Base-by-base conservation (phyloP, 2,888 invertebrate genomes). In the Ferdinandea cuprea region DNA sequence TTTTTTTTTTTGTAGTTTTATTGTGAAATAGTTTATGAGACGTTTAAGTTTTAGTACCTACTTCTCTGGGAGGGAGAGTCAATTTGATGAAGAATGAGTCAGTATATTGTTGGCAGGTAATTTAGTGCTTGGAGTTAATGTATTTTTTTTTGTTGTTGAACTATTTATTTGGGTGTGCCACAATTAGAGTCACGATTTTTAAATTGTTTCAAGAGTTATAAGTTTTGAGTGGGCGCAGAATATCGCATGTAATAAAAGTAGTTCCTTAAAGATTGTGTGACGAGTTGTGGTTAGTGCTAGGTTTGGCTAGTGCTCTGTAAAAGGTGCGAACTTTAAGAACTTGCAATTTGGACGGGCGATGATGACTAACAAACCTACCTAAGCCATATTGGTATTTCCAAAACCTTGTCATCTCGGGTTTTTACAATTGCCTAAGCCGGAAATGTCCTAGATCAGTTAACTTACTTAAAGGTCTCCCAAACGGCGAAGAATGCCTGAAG, bases 11-110 rank as follows among this genome's bases (percentile, higher is more conserved):
- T n/a, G n/a, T n/a, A n/a, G n/a, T n/a, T n/a, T 63, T 65, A 42
- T 80, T 63, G 44, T 44, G 72, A 80, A 80, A 80, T 74, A 69
- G 56, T 69, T 74, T 69, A 44, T 80, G 61, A 44, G 54, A 63
- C 68, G 37, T 63, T 79, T 54, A 42, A 54, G n/a, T n/a, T n/a
- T n/a, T n/a, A 32, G 56, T 63, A 68, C 48, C 65, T 52, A 61
- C 32, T 54, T 72, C 15, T 58, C 28, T 52, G 50, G 65, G 44
- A 61, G 56, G 13, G 52, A 48, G 19, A 42, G 56, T 28, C 32
- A 52, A 61, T 56, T 59, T 80, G n/a, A n/a, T 61, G 68, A 61
- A 25, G 46, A 68, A 80, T 80, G 74, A 80, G 37, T 74, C 74
- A 80, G 66, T 28, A 50, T 44, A 19, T 71, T 58, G 69, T 78